Base-by-base conservation (phyloP, 2,113 vertebrate species). In the Rhineura floridana region DNA sequence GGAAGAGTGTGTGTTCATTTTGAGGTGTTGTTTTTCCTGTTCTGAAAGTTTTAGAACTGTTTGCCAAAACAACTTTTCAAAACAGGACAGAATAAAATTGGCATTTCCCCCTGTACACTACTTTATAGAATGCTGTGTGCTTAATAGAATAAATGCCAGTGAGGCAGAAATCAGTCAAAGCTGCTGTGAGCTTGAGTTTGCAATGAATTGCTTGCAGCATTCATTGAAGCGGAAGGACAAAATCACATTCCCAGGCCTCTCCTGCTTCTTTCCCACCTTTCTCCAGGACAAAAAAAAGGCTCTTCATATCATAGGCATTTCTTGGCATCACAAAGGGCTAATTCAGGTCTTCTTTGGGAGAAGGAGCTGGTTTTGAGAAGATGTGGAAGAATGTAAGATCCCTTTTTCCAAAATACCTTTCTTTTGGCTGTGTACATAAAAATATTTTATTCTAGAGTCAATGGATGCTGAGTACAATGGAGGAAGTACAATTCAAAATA, bases 161-260 rank as follows among this genome's bases (percentile, higher is more conserved):
- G 70, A 6, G 50, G 50, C 81, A 87, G 75, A 80, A 87, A 84
- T 84, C 89, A 87, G 25, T 84, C 73, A 90, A 75, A 85, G 77
- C 52, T 82, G 84, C 46, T 84, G 93, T 87, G 88, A 92, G 92
- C 92, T 88, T 88, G 94, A 83, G 92, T 90, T 88, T 46, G 88
- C 91, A 82, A 87, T 63, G 90, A 92, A 87, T 89, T 17, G 83
- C 93, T 88, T 69, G 84, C 81, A 36, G 62, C 73, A 89, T 89
- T 92, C 73, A 89, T 89, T 92, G 90, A 90, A 80, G 83, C n/a
- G 3, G 82, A 65, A 36, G 91, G 93, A 94, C 93, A 93, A 95
- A 94, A 95, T 92, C 85, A 82, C 52, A 87, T 90, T 95, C 89
- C 76, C 85, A 90, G 69, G 6, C 23, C 0, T 52, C 76, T 75